These are phyloP conservation scores for Anhinga rufa DNA, from an alignment of 2,113 vertebrate species.

Conservation along the genomic window DNA sequence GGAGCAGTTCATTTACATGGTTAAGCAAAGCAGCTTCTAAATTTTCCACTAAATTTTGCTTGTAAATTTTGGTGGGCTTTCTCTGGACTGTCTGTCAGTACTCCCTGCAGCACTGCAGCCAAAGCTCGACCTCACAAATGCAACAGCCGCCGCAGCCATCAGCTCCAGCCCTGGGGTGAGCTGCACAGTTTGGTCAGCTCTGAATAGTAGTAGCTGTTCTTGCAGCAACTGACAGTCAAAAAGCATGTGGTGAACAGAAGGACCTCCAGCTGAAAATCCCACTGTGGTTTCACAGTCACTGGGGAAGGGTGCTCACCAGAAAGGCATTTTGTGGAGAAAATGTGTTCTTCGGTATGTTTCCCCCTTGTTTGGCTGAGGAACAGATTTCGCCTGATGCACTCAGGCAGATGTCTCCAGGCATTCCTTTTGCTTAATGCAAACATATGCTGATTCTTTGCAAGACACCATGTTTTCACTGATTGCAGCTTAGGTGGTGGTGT, in stretches of 20 bases:
- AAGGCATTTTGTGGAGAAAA: not conserved
- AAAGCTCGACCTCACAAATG: not conserved
- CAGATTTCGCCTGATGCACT: not conserved
- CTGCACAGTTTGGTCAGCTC: not conserved
- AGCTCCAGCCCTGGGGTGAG: not conserved
- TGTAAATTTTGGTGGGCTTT: not conserved
- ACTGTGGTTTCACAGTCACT: not conserved
- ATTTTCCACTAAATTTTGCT: not conserved
- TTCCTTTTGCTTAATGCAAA: not conserved
- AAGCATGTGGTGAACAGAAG: not conserved
- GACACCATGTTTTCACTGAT: not conserved
- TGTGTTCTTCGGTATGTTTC: not conserved
- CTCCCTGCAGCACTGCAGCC: not conserved
- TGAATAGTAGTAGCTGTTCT: not conserved
- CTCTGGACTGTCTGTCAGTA: not conserved
- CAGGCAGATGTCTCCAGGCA: not conserved
- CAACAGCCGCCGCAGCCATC: not conserved
- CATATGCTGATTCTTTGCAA: not conserved
- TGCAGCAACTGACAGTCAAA: not conserved
- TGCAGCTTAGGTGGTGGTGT: not conserved
- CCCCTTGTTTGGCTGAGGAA: not conserved
- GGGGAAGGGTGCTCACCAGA: not conserved
- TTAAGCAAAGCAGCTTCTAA: not conserved
- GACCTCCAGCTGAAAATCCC: not conserved
- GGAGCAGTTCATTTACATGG: not conserved